Percentiles rank a stretch among this genome's conserved stretches.
Evolutionary conservation across 2,113 vertebrate species (phyloP).

Genomic region (Macquaria ambigua): DNA sequence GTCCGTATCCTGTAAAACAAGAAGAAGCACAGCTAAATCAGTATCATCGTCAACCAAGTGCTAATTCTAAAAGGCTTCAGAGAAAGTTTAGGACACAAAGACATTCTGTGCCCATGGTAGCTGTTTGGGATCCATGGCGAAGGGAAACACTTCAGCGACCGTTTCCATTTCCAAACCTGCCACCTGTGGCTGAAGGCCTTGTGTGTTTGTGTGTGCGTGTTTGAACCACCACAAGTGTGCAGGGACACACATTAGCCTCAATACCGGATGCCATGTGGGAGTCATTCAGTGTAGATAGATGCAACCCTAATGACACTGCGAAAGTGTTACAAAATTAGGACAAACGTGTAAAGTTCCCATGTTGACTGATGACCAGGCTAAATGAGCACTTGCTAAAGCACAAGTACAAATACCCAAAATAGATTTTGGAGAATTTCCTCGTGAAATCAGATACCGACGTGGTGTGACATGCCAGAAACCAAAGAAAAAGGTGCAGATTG

Average conservation of each 20-base stretch:
- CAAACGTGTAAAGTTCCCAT: slow-evolving; percentile 24
- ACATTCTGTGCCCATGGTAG: neutral
- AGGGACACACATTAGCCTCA: slow-evolving; percentile 47
- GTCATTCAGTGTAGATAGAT: slow-evolving; percentile 43
- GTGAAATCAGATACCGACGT: neutral
- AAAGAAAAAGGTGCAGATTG: neutral
- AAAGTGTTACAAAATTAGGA: slow-evolving; percentile 32
- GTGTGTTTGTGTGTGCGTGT: slow-evolving; percentile 14
- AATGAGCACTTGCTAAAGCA: slow-evolving; percentile 1
- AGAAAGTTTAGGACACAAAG: slow-evolving; percentile 21
- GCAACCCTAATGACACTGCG: neutral
- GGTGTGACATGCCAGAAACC: neutral
- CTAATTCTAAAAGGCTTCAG: slow-evolving; percentile 22
- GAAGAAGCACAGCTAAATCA: slow-evolving; percentile 18
- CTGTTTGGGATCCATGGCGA: neutral
- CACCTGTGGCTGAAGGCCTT: slow-evolving; percentile 12
- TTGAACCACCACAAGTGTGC: slow-evolving; percentile 7
- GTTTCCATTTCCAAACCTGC: slow-evolving; percentile 27
- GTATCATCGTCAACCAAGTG: slow-evolving; percentile 3
- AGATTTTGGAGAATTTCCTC: neutral
- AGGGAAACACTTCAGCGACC: slow-evolving; percentile 3
- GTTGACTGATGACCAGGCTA: neutral
- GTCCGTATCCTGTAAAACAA: slow-evolving; percentile 82
- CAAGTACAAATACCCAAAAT: neutral
- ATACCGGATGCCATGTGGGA: slow-evolving; percentile 29